Conservation (phyloP, 2,797 vertebrate species). For the Lepilemur ruficaudatus region DNA sequence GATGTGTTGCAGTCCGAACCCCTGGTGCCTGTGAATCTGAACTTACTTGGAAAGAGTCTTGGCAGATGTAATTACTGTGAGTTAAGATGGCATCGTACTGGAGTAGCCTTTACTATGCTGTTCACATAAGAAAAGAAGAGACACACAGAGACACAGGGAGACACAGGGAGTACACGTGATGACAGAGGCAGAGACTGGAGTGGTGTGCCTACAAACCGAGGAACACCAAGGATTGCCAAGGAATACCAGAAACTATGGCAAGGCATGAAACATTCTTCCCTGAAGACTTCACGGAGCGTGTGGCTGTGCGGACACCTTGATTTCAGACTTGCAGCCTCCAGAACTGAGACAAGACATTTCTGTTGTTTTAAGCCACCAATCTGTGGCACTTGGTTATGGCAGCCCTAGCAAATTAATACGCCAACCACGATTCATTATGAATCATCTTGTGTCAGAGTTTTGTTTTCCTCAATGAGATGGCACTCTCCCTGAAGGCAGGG, state of each 20-base stretch:
- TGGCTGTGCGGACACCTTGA: fast-evolving
- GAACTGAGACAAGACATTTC: neutral
- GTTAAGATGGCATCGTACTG: neutral
- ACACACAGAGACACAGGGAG: neutral
- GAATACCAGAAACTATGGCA: too few relatives aligned
- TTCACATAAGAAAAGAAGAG: neutral
- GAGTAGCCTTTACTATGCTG: neutral
- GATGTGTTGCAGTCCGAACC: neutral
- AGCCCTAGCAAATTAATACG: neutral
- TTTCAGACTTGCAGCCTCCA: neutral
- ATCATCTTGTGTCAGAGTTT: neutral
- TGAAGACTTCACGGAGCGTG: neutral
- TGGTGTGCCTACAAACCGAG: too few relatives aligned
- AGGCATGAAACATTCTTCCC: neutral
- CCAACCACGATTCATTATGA: neutral
- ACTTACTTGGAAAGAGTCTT: neutral
- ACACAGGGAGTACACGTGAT: fast-evolving
- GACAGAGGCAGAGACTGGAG: neutral
- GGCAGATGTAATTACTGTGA: neutral
- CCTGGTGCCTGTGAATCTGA: neutral
- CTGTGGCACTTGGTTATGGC: neutral
- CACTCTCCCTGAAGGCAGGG: neutral
- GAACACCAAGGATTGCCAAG: neutral
- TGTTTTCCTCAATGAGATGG: neutral
- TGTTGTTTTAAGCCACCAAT: neutral